Evolutionary conservation across 2,113 vertebrate species (phyloP), one percentile per base, ranked within the genome.

Genomic region (Heterotis niloticus): DNA sequence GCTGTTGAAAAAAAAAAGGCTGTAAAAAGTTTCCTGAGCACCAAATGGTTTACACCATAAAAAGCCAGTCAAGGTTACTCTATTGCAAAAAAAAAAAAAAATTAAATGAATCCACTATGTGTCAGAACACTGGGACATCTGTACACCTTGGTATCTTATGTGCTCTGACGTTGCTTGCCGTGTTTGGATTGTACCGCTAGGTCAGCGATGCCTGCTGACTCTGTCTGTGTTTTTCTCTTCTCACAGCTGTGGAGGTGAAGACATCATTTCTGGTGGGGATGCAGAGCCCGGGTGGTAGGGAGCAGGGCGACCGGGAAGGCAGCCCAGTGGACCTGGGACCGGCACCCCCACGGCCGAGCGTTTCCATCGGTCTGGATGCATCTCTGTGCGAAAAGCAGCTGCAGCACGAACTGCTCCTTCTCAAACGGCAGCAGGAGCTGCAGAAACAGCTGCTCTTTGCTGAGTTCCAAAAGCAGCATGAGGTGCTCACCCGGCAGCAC

Each of bases 391-490:
- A 97, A 85, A 94, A 96, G 90, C 96, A 97, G 83, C 92, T 98
- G 75, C 96, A 98, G 87, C 95, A 97, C 75, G 95, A 96, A 82
- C 94, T 98, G 0, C 85, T 95, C 76, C 90, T 94, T 0, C 94
- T 98, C 23, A 98, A 98, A 84, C 95, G 97, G 85, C 96, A 98
- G 86, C 96, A 98, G 87, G 95, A 98, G 80, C 92, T 98, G 51
- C 96, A 98, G 92, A 98, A 98, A 83, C 96, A 98, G 86, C 92
- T 97, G 79, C 91, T 98, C 76, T 97, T 97, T 7, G 96, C 96
- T 0, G 96, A 98, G 90, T 98, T 98, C 88, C 95, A 97, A 92
- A 97, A 98, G 75, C 96, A 98, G 88, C 96, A 98, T 0, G 96
- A 97, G 85, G 94, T 96, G 78, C 92, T 98, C 73, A 96, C 95